These are phyloP conservation scores for Hermatobates lingyangjiaoensis DNA, from an alignment of 1,140 invertebrate species.

Conservation along the genomic window DNA sequence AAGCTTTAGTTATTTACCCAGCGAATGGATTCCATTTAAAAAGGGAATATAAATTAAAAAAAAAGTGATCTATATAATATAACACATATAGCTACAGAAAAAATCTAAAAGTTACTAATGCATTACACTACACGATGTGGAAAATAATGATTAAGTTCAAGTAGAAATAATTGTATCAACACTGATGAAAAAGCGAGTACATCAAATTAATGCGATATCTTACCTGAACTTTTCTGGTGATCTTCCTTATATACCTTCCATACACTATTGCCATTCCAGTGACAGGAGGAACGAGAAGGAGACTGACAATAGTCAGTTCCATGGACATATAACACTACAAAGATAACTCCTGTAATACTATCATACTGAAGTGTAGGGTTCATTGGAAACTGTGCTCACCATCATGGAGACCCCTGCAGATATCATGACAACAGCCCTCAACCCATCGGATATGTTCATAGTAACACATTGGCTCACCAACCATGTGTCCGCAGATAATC, in stretches of 20 bases:
- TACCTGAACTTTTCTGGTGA: conserved; percentile 55
- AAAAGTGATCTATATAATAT: no score
- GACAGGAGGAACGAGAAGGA: conserved; percentile 74
- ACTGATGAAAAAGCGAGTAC: no score
- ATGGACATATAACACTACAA: conserved; percentile 74
- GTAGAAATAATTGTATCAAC: no score
- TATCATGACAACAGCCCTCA: conserved; percentile 69
- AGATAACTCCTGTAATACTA: not conserved
- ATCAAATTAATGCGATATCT: conserved; percentile 7
- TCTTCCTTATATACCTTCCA: conserved; percentile 67
- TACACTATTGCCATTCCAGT: conserved; percentile 71
- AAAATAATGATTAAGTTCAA: no score
- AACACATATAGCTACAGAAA: no score
- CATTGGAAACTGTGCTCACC: no score
- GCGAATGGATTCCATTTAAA: no score
- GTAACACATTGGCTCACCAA: conserved; percentile 83
- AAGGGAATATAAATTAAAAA: no score
- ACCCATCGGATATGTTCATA: conserved; percentile 83
- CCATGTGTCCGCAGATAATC: conserved; percentile 73
- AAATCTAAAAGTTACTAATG: no score
- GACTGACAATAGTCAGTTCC: conserved; percentile 62
- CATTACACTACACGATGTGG: no score
- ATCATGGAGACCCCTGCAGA: conserved; percentile 78
- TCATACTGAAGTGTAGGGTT: not conserved
- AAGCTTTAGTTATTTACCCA: no score